Evolutionary conservation across 2,797 vertebrate species (phyloP).

Genomic region (Catamblyrhynchus diadema): DNA sequence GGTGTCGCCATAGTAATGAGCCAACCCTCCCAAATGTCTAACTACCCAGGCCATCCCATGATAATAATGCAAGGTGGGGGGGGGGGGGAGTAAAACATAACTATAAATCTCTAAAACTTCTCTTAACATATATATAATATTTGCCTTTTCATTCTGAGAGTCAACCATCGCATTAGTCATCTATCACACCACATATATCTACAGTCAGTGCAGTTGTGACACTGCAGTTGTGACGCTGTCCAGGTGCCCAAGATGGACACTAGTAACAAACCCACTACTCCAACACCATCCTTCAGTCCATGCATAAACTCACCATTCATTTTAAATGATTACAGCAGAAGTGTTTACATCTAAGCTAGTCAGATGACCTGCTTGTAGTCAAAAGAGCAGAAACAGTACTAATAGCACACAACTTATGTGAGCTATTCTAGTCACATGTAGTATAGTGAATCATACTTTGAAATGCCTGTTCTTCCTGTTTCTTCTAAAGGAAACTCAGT

Average conservation of each 20-base stretch:
- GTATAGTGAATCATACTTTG: background rate
- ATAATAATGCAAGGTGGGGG: background rate
- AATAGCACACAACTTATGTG: fast-evolving
- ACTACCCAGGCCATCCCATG: background rate
- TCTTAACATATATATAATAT: background rate
- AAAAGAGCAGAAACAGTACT: background rate
- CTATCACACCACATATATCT: fast-evolving
- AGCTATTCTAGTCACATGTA: background rate
- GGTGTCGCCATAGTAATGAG: background rate
- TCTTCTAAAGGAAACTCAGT: background rate
- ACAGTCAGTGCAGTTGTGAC: background rate
- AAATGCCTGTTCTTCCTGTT: background rate
- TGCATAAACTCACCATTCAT: background rate
- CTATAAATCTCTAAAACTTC: background rate
- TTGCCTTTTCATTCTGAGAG: background rate
- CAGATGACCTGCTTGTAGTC: background rate
- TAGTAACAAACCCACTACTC: background rate
- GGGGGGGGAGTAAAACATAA: background rate
- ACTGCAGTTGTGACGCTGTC: background rate
- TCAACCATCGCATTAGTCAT: background rate
- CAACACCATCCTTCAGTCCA: background rate
- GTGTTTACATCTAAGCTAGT: background rate
- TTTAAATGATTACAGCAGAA: background rate
- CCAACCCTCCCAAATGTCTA: background rate
- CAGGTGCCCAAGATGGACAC: background rate